A percentile compares a stretch with the other conserved stretches of the same genome.
Evolutionary conservation across 2,888 invertebrate genomes (phyloP).

Genomic region (Habroteleia sp.): DNA sequence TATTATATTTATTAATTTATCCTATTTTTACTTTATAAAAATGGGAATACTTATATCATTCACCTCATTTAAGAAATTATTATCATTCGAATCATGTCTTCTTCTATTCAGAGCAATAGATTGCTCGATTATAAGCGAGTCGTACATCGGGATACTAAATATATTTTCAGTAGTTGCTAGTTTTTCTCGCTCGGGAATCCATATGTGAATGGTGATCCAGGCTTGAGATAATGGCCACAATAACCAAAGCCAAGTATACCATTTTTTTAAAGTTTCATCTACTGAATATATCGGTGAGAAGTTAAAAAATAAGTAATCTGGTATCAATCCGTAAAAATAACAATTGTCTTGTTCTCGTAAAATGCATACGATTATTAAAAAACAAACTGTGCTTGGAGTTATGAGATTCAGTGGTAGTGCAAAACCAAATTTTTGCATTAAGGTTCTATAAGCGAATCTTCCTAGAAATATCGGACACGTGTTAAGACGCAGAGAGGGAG

Average conservation of each 20-base stretch:
- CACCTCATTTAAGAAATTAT: slow-evolving; percentile 19
- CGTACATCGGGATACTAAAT: slow-evolving; percentile 97
- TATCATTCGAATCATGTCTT: slow-evolving; percentile 87
- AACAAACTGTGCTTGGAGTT: slow-evolving; percentile 87
- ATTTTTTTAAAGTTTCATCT: slow-evolving; percentile 90
- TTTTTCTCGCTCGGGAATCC: slow-evolving; percentile 98
- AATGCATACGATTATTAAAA: slow-evolving; percentile 88
- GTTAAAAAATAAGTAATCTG: slow-evolving; percentile 95
- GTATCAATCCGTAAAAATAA: slow-evolving; percentile 92
- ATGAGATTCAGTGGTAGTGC: slow-evolving; percentile 91
- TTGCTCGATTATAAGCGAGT: slow-evolving; percentile 94
- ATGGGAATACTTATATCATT: not conserved
- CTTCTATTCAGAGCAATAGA: slow-evolving; percentile 96
- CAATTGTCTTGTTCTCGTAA: slow-evolving; percentile 92
- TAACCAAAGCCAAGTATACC: slow-evolving; percentile 97
- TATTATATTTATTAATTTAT: too few species aligned
- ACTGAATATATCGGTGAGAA: slow-evolving; percentile 91
- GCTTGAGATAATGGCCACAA: slow-evolving; percentile 96
- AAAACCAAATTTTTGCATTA: slow-evolving; percentile 93
- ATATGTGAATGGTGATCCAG: slow-evolving; percentile 98
- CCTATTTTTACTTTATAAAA: too few species aligned
- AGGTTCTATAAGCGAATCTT: slow-evolving; percentile 93
- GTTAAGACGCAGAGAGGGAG: too few species aligned
- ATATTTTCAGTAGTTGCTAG: slow-evolving; percentile 97
- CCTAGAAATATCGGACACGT: too few species aligned